Evolutionary conservation across 2,888 invertebrate genomes (phyloP), one percentile per base, ranked within the genome.

Genomic region (Macrophya alboannulata): DNA sequence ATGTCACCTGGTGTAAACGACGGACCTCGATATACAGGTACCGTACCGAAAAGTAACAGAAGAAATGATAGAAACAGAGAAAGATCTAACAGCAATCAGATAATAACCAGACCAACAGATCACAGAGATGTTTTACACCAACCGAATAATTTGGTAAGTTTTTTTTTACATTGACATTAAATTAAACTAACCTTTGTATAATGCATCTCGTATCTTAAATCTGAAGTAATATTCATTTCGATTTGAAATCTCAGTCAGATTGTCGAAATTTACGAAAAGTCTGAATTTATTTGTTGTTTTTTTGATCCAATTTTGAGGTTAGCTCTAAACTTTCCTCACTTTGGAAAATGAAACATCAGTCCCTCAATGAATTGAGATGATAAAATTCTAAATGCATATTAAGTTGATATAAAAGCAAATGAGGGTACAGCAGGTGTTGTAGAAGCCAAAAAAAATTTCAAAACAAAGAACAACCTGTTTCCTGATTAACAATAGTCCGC

Each of bases 1-100:
- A 92, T 92, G 92, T 90, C 91, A 84, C 92, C 92, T 76, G 93
- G 92, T 17, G 86, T 92, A 45, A 92, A 92, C 85, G 90, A 92
- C 86, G 90, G 90, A 4, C 89, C 88, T 51, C 89, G 90, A n/a
- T 92, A 91, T 71, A 93, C 93, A 37, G 92, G 93, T 59, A 90
- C 93, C n/a, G 86, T 92, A 71, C 93, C 93, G 25, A 93, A 93
- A 87, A 93, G 92, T 85, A 92, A 92, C 86, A 89, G 92, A 77
- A 89, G 90, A 86, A 91, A 90, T 86, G 90, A 92, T 85, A 89
- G 92, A 85, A 92, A 92, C 87, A 89, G 92, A 86, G 92, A 92
- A 85, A 88, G 88, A 45, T 89, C 90, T 17, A 86, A 89, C 89
- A 91, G 90, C 81, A 83, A 83, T 83, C 89, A 89, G 83, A 84